Conservation (phyloP, 1,140 invertebrate species). For the Anoplophora glabripennis region DNA sequence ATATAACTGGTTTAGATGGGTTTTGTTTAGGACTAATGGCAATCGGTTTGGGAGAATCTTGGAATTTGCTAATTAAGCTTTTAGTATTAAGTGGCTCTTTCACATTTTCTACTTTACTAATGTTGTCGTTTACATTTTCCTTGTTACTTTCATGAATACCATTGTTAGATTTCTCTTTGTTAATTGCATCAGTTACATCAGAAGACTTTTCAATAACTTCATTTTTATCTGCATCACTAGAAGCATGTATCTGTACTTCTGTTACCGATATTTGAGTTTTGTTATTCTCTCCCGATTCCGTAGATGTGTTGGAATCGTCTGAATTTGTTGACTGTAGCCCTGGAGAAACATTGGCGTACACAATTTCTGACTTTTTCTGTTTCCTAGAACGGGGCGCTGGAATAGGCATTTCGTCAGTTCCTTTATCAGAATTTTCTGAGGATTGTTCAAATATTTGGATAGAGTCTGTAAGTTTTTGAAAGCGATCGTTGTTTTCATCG, state of each 20-base stretch:
- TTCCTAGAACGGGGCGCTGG: conserved; percentile 45
- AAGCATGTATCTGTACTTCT: conserved; percentile 33
- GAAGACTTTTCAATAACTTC: neutral
- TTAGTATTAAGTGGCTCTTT: neutral
- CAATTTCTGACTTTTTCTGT: conserved; percentile 34
- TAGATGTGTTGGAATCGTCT: conserved; percentile 23
- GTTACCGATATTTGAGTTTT: conserved; percentile 27
- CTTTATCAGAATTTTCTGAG: conserved; percentile 18
- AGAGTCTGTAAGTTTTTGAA: conserved; percentile 41
- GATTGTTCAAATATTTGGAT: conserved; percentile 45
- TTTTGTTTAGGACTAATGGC: conserved; percentile 26
- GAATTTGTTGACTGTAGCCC: too few relatives aligned
- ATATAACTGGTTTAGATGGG: conserved; percentile 18
- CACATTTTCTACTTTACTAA: neutral
- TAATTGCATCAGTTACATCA: neutral
- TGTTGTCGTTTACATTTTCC: neutral
- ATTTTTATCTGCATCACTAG: conserved; percentile 4
- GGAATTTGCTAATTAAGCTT: conserved; percentile 13
- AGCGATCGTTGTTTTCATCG: conserved; percentile 12
- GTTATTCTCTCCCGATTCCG: conserved; percentile 24
- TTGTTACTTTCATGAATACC: neutral
- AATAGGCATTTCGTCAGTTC: conserved; percentile 23
- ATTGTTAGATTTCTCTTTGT: too few relatives aligned
- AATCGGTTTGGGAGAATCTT: conserved; percentile 25
- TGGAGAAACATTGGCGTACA: conserved; percentile 37